These are phyloP conservation scores for Poeciliopsis presidionis DNA, from an alignment of 2,797 vertebrate genomes.

Conservation along the genomic window DNA sequence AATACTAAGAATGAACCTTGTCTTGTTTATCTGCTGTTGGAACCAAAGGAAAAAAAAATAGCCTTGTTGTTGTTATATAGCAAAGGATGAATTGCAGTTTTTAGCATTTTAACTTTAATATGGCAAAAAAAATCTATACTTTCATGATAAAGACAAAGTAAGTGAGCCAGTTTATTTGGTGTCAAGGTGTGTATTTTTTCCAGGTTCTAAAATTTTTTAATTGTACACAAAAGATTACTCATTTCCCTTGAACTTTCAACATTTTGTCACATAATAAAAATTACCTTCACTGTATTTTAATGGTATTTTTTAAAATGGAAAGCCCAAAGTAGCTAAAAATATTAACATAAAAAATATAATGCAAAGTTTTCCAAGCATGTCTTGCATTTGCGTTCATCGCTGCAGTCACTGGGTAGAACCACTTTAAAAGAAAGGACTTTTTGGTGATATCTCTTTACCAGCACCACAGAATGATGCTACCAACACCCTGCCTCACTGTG, in stretches of 20 bases:
- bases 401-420: neutral
- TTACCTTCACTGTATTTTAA: neutral
- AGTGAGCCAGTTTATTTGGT: neutral
- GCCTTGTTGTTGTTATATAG: neutral
- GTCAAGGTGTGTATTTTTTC: neutral
- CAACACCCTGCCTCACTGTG: neutral
- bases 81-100: neutral
- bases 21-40: neutral
- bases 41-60: neutral
- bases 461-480: neutral
- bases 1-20: neutral
- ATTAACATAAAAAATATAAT: neutral
- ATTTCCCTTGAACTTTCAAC: neutral
- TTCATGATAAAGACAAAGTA: neutral
- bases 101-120: neutral
- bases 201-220: neutral
- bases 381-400: neutral
- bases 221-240: neutral
- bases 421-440: neutral
- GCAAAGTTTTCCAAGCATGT: neutral
- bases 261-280: neutral
- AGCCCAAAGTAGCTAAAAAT: neutral
- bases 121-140: neutral
- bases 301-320: neutral
- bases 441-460: neutral